These are phyloP conservation scores for Eulimnadia texana DNA, from an alignment of 1,140 invertebrate genomes.

Conservation along the genomic window DNA sequence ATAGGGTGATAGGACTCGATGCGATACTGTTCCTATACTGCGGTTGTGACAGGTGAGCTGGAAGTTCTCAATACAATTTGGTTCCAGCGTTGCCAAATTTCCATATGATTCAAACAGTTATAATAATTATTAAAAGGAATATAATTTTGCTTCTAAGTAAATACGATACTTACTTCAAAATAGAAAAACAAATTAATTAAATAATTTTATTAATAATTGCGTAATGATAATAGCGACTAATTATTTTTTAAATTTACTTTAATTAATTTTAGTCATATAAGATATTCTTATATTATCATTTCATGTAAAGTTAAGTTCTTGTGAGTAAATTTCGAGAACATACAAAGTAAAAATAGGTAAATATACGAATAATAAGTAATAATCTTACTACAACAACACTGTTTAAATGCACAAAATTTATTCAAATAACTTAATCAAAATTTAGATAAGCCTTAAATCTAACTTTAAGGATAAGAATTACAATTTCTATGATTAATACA, in stretches of 20 bases:
- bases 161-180: not conserved
- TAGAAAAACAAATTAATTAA: not conserved
- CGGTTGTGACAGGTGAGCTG: conserved; percentile 7
- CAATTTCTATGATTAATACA: not conserved
- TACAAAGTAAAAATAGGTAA: not conserved
- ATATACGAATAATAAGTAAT: not conserved
- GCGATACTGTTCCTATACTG: too few relatives aligned
- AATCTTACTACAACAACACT: too few relatives aligned
- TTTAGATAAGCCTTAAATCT: too few relatives aligned
- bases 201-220: too few relatives aligned
- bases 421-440: too few relatives aligned
- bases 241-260: not conserved
- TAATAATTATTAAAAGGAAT: not conserved
- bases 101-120: too few relatives aligned
- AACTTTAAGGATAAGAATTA: too few relatives aligned
- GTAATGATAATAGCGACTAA: too few relatives aligned
- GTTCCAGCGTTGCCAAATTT: not conserved
- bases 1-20: too few relatives aligned
- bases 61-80: not conserved
- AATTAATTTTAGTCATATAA: not conserved
- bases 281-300: not conserved
- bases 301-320: too few relatives aligned
- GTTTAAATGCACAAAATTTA: too few relatives aligned
- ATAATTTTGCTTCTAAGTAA: not conserved
- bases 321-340: too few relatives aligned